These are phyloP conservation scores for Theocolax elegans DNA, from an alignment of 1,140 invertebrate genomes.

Conservation along the genomic window DNA sequence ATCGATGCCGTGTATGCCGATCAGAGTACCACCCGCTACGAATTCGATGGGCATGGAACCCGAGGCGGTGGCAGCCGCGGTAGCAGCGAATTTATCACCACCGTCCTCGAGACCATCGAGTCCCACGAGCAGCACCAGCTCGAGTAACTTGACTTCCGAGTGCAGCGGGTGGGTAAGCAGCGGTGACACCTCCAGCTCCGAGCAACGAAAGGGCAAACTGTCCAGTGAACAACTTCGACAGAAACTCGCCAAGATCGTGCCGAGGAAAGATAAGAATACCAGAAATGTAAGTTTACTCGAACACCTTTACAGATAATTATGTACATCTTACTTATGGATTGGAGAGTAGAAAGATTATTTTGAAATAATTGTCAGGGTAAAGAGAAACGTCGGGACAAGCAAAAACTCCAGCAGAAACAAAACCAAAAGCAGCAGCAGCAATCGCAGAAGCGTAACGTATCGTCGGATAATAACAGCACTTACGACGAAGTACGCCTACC, in stretches of 20 bases:
- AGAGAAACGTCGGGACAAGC: background rate
- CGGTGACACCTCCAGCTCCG: constrained; percentile 66
- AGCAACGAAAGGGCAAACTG: constrained; percentile 68
- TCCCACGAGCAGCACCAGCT: constrained; percentile 69
- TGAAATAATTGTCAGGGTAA: constrained; percentile 8
- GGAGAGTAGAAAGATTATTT: background rate
- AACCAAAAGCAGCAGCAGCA: background rate
- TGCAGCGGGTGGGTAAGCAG: constrained; percentile 83
- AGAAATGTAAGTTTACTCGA: background rate
- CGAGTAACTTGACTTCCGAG: constrained; percentile 77
- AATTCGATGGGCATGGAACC: no score
- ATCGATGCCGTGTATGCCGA: constrained; percentile 65
- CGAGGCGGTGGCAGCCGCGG: background rate
- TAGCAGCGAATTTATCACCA: constrained; percentile 38
- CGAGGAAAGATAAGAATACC: constrained; percentile 67
- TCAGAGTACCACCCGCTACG: constrained; percentile 54
- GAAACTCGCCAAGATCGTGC: constrained; percentile 62
- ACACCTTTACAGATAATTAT: no score
- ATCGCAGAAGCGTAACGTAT: background rate
- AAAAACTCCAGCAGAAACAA: background rate
- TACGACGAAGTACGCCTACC: constrained; percentile 82
- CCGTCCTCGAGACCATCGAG: constrained; percentile 61
- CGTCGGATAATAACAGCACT: constrained; percentile 56
- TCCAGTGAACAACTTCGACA: constrained; percentile 58
- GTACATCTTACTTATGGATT: background rate